Base-by-base conservation (phyloP, 2,888 invertebrate species). In the Eretmocerus hayati region DNA sequence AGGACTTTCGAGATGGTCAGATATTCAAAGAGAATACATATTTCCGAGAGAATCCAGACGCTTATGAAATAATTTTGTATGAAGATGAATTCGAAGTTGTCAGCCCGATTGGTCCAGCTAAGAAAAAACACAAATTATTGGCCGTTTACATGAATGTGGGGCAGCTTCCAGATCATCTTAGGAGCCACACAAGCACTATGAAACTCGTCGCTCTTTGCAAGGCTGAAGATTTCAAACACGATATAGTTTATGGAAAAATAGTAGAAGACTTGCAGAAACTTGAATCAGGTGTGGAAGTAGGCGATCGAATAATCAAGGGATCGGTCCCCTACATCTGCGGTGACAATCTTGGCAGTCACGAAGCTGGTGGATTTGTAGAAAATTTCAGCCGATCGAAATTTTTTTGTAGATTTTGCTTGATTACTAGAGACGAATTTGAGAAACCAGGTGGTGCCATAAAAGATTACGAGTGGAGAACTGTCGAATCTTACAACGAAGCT, bases 291-390 rank as follows among this genome's bases (percentile, higher is more conserved):
- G 33, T 48, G 3, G 2, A 38, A 5, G 11, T 48, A 13, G 21
- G 18, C 2, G 18, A 6, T 15, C 32, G 44, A 15, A 13, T 5
- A 22, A 26, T 56, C 15, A 54, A 53, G 48, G 60, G 60, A 5
- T 42, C 55, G 26, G 3, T 64, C 15, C 26, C 61, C 36, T 49
- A 48, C 26, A 54, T 64, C 9, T 15, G n/a, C n/a, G n/a, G n/a
- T n/a, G n/a, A n/a, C n/a, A n/a, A n/a, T n/a, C n/a, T n/a, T n/a
- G n/a, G n/a, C 45, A 46, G 57, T 40, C 60, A 64, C 45, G 55
- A 58, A 50, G 55, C 62, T 38, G 63, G 62, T 16, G 61, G 62
- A n/a, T 63, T 59, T 56, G 23, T 22, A 26, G 58, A 59, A 59
- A 64, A 59, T 50, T 63, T 64, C 47, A 50, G 48, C 45, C 47